phyloP scores from a whole-genome alignment of 2,888 invertebrate species.

The Napeogenes inachia region DNA sequence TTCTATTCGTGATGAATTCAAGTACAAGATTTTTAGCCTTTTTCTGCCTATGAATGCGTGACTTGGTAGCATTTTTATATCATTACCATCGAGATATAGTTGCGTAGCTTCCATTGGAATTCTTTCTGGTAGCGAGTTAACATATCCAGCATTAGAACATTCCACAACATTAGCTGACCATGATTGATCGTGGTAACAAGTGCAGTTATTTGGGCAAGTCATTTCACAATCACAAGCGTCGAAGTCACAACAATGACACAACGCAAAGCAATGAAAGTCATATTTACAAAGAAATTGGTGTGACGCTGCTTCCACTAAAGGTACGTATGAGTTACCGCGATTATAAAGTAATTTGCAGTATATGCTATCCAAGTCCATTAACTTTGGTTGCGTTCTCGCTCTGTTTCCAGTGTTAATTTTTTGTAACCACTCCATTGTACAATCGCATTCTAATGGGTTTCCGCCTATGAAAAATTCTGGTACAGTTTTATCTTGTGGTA shows the following conservation, averaged over 20 bases:
- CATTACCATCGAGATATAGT: conserved; percentile 90
- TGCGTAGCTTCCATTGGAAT: conserved; percentile 96
- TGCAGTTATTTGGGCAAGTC: conserved; percentile 92
- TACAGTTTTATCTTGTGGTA: conserved; percentile 82
- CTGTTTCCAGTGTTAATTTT: conserved; percentile 86
- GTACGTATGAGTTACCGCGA: conserved; percentile 83
- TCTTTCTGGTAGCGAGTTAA: conserved; percentile 83
- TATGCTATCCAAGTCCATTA: conserved; percentile 89
- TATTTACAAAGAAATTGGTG: conserved; percentile 92
- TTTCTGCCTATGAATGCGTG: conserved; percentile 92
- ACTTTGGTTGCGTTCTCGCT: conserved; percentile 86
- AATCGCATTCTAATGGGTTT: conserved; percentile 92
- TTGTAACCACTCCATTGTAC: conserved; percentile 94
- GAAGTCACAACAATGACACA: conserved; percentile 94
- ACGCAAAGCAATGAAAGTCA: conserved; percentile 89
- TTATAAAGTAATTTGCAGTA: conserved; percentile 89
- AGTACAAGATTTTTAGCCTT: conserved; percentile 84
- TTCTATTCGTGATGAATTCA: conserved; percentile 88
- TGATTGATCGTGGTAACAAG: conserved; percentile 92
- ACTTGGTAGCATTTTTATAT: conserved; percentile 84
- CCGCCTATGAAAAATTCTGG: conserved; percentile 91
- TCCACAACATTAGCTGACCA: conserved; percentile 92
- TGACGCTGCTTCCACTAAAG: conserved; percentile 86
- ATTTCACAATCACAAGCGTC: conserved; percentile 95
- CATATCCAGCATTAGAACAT: conserved; percentile 84